Base-by-base conservation (phyloP, 2,113 vertebrate genomes). In the Heterotilapia buettikoferi region DNA sequence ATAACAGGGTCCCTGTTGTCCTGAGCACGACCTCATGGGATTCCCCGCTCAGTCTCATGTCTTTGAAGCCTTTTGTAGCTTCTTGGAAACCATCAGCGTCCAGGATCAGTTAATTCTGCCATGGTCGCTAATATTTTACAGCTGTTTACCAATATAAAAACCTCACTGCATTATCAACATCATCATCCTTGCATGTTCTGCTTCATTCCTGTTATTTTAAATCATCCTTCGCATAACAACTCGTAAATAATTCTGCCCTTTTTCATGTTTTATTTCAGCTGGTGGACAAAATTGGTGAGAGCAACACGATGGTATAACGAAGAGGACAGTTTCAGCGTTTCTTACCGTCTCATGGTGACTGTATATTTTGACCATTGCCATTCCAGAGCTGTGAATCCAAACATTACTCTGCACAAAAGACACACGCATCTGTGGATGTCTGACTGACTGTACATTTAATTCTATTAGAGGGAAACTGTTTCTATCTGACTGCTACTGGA, bases 261-360 rank as follows among this genome's bases (percentile, higher is more conserved):
- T 80, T 19, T 85, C 13, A 71, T n/a, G 1, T 66, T 93, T 19
- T 89, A 54, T 94, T 94, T 53, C 97, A 99, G 98, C 97, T 98
- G 90, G 98, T 98, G 96, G 98, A 99, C 96, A 98, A 98, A 97
- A 97, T 97, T 87, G 98, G 98, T 81, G 98, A 99, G 95, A 98
- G 98, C 97, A 99, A 98, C 97, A 98, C 96, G 57, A 99, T 99
- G 98, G 98, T 99, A 97, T 99, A 98, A 98, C 96, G 45, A 80
- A 31, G 53, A 82, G 84, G 76, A 87, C 59, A 83, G 31, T 31
- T 76, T 84, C 52, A 80, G 59, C 89, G 73, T 92, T 92, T 86
- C 68, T 36, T 24, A 26, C 38, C 43, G 83, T 52, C 52, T 85
- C 45, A 81, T n/a, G 31, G 26, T 90, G 83, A 88, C 84, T 92